phyloP scores from a whole-genome alignment of 2,888 invertebrate species.

The Athrips mouffetella region DNA sequence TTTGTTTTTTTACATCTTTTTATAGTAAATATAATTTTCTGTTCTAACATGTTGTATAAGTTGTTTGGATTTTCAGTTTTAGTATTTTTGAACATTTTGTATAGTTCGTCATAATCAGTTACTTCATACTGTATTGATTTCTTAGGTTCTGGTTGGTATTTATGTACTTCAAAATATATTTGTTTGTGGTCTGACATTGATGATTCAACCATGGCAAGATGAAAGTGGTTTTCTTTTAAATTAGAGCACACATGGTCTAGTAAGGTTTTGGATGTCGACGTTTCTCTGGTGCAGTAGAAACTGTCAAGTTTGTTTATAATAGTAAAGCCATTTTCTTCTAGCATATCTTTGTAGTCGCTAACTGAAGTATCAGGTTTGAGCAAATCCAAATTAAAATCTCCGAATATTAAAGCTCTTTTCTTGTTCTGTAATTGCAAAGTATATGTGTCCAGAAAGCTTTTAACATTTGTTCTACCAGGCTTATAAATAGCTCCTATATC shows the following conservation, averaged over 20 bases:
- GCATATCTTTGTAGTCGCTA: constrained; percentile 11
- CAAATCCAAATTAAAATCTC: constrained; percentile 18
- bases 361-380: background rate
- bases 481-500: constrained; percentile 20
- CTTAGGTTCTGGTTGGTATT: background rate
- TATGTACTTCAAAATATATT: background rate
- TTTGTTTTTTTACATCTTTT: background rate
- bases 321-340: constrained; percentile 18
- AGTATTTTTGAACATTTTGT: background rate
- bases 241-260: background rate
- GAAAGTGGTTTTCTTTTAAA: background rate
- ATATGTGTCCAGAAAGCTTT: constrained; percentile 15
- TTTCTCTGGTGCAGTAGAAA: constrained; percentile 11
- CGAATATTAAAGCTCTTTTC: constrained; percentile 16
- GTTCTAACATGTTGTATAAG: background rate
- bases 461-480: constrained; percentile 15
- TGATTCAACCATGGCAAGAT: background rate
- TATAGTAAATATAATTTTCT: background rate
- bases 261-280: background rate
- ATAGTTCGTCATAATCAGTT: background rate
- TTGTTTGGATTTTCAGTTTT: background rate
- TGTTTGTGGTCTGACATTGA: constrained; percentile 11
- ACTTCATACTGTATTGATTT: background rate
- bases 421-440: constrained; percentile 13
- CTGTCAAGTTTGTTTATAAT: constrained; percentile 11